Evolutionary conservation across 2,888 invertebrate species (phyloP).

Genomic region (Phengaris arion): DNA sequence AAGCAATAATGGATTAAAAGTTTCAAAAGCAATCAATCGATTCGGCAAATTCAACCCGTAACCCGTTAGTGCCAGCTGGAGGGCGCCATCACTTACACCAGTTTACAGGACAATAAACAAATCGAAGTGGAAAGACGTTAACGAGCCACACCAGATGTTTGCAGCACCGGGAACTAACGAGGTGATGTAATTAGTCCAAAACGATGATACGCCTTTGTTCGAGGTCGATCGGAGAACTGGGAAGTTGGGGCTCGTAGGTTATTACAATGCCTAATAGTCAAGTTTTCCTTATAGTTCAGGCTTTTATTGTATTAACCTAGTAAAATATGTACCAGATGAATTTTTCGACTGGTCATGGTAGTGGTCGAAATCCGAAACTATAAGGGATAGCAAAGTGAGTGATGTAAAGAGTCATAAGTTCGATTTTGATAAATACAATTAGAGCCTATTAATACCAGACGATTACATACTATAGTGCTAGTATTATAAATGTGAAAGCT

Average conservation of each 20-base stretch:
- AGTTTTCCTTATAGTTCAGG: not conserved
- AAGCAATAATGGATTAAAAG: not conserved
- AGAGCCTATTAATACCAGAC: not conserved
- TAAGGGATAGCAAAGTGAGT: too few species aligned
- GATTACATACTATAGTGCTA: not conserved
- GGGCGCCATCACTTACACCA: constrained; percentile 23
- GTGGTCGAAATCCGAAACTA: too few species aligned
- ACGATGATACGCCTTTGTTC: constrained; percentile 29
- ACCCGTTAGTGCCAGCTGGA: constrained; percentile 9
- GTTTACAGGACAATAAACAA: constrained; percentile 28
- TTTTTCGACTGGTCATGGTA: too few species aligned
- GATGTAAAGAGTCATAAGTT: too few species aligned
- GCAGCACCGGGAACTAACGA: constrained; percentile 23
- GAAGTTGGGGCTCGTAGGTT: not conserved
- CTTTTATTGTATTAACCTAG: not conserved
- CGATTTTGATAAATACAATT: too few species aligned
- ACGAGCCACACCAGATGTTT: constrained; percentile 25
- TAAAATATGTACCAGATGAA: too few species aligned
- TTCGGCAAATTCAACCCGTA: not conserved
- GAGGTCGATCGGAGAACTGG: not conserved
- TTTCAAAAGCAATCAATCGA: constrained; percentile 7
- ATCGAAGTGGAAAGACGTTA: constrained; percentile 22
- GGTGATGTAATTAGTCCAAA: constrained; percentile 27
- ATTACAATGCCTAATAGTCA: constrained; percentile 15
- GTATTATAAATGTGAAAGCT: not conserved